Percentiles rank a stretch among this genome's conserved stretches.
Conservation (phyloP, 2,113 vertebrate genomes). For the Peromyscus leucopus region DNA sequence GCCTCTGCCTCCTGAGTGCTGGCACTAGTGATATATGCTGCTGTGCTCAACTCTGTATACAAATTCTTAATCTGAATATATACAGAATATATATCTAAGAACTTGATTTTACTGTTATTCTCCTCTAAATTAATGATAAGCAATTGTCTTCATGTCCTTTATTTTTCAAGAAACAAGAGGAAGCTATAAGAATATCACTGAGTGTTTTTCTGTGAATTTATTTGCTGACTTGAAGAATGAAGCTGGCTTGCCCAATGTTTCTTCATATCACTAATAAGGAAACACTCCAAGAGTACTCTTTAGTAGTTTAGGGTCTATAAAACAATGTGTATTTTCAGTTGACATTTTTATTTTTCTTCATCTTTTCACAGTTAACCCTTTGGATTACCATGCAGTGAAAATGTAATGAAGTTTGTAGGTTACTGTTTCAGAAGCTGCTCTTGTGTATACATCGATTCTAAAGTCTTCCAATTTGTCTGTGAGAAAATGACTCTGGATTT, state of each 20-base stretch:
- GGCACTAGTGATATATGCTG: neutral
- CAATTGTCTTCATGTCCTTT: neutral
- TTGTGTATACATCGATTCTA: neutral
- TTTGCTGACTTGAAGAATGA: constrained; percentile 37
- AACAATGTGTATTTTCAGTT: neutral
- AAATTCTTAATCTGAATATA: neutral
- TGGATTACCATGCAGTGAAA: neutral
- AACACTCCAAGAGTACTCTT: neutral
- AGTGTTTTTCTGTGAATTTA: constrained; percentile 26
- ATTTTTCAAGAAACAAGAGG: constrained; percentile 23
- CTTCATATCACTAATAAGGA: constrained; percentile 23
- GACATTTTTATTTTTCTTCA: neutral
- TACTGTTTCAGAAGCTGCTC: neutral
- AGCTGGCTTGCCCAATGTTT: neutral
- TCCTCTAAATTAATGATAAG: neutral
- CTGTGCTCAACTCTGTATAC: neutral
- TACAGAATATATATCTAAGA: neutral
- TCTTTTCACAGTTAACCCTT: constrained; percentile 1
- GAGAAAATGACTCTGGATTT: neutral
- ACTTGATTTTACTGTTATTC: constrained; percentile 29
- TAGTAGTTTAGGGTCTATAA: neutral
- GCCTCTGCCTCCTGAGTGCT: neutral
- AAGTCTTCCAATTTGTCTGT: neutral
- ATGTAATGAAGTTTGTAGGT: neutral
- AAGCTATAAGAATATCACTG: neutral